Evolutionary conservation across 53 echinoderm and acorn worm species (phyloP).

Genomic region (Astropecten irregularis): DNA sequence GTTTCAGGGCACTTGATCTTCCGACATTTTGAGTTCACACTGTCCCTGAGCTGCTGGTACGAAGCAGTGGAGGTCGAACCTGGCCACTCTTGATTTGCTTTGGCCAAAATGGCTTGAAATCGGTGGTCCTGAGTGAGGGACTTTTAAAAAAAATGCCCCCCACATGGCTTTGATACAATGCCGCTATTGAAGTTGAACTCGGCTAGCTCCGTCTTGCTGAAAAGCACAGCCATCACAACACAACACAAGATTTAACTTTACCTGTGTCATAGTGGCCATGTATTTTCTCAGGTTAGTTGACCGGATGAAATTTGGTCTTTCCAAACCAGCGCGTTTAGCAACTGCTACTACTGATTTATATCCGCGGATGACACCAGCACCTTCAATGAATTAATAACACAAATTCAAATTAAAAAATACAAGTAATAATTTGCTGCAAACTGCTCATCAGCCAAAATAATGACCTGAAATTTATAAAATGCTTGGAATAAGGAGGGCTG

Average conservation of each 20-base stretch:
- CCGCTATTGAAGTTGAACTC: background rate
- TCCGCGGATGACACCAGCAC: constrained; percentile 6
- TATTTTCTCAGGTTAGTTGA: constrained; percentile 3
- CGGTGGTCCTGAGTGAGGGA: background rate
- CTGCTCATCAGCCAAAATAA: too few relatives aligned
- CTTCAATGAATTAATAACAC: background rate
- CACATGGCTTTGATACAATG: background rate
- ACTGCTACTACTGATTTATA: background rate
- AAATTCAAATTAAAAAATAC: too few relatives aligned
- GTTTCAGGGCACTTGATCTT: background rate
- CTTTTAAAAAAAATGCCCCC: background rate
- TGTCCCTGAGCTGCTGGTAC: background rate
- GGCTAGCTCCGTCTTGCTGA: background rate
- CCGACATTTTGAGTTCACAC: constrained; percentile 16
- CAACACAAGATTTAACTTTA: background rate
- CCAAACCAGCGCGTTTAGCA: background rate
- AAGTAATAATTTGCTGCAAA: too few relatives aligned
- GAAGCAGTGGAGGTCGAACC: background rate
- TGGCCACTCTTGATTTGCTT: background rate
- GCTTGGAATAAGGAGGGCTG: too few relatives aligned
- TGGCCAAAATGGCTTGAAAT: background rate
- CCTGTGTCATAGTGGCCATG: constrained; percentile 16
- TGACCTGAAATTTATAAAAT: too few relatives aligned
- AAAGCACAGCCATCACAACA: background rate
- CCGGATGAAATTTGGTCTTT: background rate